Evolutionary conservation across 1,140 invertebrate genomes (phyloP).

Genomic region (Yoshiicerus persimilis): DNA sequence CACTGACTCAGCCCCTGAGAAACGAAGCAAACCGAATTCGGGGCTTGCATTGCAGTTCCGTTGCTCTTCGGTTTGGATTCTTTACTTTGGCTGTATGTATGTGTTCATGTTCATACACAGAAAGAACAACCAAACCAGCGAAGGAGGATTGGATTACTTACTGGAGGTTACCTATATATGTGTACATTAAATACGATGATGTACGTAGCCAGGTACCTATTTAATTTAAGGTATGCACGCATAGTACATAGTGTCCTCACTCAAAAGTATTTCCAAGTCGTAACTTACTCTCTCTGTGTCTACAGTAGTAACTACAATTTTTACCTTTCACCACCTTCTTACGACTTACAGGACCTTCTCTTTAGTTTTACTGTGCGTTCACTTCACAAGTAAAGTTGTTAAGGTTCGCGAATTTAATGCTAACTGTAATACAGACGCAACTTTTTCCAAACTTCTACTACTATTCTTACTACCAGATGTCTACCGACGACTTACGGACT

Average conservation of each 20-base stretch:
- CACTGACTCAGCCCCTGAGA: slow-evolving; percentile 9
- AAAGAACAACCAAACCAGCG: neutral
- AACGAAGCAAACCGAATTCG: slow-evolving; percentile 14
- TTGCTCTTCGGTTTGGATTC: neutral
- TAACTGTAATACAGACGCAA: neutral
- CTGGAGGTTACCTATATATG: neutral
- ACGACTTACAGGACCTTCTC: too few species aligned
- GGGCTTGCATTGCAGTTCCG: neutral
- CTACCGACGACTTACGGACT: neutral
- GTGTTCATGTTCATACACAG: neutral
- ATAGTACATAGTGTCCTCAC: too few species aligned
- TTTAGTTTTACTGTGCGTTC: too few species aligned
- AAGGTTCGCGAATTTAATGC: neutral
- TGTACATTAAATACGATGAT: neutral
- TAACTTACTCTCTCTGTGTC: neutral
- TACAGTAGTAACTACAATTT: neutral
- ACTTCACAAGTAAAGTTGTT: neutral
- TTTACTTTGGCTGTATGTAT: neutral
- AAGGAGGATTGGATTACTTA: neutral
- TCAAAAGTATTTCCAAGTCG: neutral
- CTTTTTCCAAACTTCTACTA: neutral
- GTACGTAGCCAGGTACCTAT: neutral
- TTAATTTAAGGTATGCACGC: neutral
- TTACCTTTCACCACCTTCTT: neutral
- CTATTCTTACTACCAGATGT: neutral